phyloP scores from a whole-genome alignment of 2,113 vertebrate genomes.

The Mohoua ochrocephala region DNA sequence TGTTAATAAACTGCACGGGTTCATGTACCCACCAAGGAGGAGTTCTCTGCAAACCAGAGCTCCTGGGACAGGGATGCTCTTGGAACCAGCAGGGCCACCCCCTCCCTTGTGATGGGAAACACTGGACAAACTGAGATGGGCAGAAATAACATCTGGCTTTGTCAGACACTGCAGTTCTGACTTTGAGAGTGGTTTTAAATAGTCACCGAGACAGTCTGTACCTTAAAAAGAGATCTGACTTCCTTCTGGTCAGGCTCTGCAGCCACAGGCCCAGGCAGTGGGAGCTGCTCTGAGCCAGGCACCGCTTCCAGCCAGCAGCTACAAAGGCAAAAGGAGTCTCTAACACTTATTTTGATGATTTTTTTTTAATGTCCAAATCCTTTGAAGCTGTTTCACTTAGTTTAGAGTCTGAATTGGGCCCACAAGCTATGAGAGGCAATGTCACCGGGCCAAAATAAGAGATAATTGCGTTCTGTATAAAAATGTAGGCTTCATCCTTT shows the following conservation, averaged over 20 bases:
- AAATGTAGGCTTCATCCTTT: neutral
- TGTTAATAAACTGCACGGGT: accelerated
- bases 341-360: neutral
- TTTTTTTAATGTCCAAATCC: neutral
- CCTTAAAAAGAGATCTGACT: neutral
- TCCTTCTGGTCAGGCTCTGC: neutral
- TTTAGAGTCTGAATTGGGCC: neutral
- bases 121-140: neutral
- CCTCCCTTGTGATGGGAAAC: neutral
- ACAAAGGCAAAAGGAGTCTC: neutral
- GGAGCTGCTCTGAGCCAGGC: neutral
- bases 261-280: neutral
- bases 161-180: neutral
- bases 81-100: neutral
- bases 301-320: neutral
- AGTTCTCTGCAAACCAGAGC: neutral
- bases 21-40: neutral
- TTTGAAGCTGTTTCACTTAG: neutral
- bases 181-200: neutral
- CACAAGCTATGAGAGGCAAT: neutral
- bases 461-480: neutral
- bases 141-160: neutral
- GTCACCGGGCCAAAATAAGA: neutral
- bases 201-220: neutral
- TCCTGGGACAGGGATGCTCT: neutral